Evolutionary conservation across 1,140 invertebrate species (phyloP), one percentile per base, ranked within the genome.

Genomic region (Trichonephila clavipes): DNA sequence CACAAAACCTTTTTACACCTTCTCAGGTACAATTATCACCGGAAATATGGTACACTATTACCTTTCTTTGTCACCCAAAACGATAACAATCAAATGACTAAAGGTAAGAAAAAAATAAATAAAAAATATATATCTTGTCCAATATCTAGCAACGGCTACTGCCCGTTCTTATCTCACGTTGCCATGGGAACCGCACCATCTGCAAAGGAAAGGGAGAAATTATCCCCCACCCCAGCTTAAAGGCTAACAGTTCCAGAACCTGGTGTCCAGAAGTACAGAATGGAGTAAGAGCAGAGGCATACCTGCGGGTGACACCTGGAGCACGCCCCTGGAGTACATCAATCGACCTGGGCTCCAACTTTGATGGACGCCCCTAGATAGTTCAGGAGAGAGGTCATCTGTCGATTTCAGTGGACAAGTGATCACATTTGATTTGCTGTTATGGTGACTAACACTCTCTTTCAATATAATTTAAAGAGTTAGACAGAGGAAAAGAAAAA

Each of bases 231-330:
- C 34, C 72, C 18, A 34, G 24, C 72, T 24, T 24, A 77, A 34
- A 28, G 24, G 24, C 24, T 34, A 34, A 34, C 72, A 34, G 72
- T 77, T 77, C 72, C 28, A 34, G 72, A 16, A 40, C 18, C 18
- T 40, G 72, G 72, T 77, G 72, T 77, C 72, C 72, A 77, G 72
- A 40, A 77, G 28, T 77, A 19, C 72, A 40, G 72, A 28, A 69
- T 69, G 66, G 66, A 14, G 66, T 28, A 69, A 69, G n/a, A 10
- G 10, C 66, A 69, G 16, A 24, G 21, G 89, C 24, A 44, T 85
- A 92, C 90, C 90, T 92, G 90, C 34, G 81, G 90, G 90, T 92
- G 90, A 92, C 90, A 92, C 90, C 90, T 92, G 90, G 90, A 85
- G 77, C 90, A 66, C 81, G 90, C 90, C 90, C 28, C 90, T 85